These are phyloP conservation scores for Potorous gilbertii DNA, from an alignment of 2,797 vertebrate genomes.

Conservation along the genomic window DNA sequence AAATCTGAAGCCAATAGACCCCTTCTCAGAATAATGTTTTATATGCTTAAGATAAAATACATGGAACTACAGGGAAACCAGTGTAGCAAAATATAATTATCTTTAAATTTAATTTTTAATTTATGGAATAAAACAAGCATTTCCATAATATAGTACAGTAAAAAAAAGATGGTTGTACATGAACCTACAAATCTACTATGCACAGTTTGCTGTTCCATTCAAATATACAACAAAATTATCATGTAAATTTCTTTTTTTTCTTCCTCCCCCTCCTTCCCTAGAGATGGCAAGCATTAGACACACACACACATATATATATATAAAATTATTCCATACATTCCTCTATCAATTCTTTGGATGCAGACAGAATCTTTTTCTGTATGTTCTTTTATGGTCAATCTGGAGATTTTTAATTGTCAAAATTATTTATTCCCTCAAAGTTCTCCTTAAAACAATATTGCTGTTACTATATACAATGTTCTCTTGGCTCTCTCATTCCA, in stretches of 20 bases:
- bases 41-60: not conserved
- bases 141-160: not conserved
- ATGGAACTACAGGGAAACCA: not conserved
- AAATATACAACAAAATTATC: not conserved
- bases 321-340: not conserved
- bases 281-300: not conserved
- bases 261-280: not conserved
- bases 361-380: not conserved
- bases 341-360: not conserved
- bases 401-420: not conserved
- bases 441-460: not conserved
- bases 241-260: not conserved
- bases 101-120: not conserved
- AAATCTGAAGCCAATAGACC: not conserved
- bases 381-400: not conserved
- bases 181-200: not conserved
- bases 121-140: not conserved
- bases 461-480: not conserved
- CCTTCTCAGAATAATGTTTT: not conserved
- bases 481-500: not conserved
- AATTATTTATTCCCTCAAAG: not conserved
- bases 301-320: not conserved
- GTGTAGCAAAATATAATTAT: not conserved
- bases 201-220: not conserved
- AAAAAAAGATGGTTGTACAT: not conserved